These are phyloP conservation scores for Falco columbarius DNA, from an alignment of 2,797 vertebrate genomes.

Conservation along the genomic window DNA sequence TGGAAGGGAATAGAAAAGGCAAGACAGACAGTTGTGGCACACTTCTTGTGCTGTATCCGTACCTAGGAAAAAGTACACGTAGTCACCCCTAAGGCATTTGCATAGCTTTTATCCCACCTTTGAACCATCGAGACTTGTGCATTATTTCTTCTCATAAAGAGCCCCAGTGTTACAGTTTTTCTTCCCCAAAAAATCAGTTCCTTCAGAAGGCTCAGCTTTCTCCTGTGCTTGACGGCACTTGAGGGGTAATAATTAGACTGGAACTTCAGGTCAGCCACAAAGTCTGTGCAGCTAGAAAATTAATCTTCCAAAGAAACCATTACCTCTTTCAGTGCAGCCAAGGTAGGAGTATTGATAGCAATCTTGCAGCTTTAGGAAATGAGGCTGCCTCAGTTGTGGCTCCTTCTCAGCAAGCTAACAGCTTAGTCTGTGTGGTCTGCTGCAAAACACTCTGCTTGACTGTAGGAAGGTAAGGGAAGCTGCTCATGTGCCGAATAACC, in stretches of 20 bases:
- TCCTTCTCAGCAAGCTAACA: neutral
- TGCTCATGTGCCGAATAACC: neutral
- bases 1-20: neutral
- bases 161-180: neutral
- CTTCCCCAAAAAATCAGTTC: neutral
- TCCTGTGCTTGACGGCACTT: neutral
- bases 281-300: neutral
- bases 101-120: neutral
- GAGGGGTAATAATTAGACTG: neutral
- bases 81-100: neutral
- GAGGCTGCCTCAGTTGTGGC: neutral
- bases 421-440: neutral
- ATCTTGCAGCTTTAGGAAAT: neutral
- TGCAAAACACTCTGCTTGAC: neutral
- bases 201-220: neutral
- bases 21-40: neutral
- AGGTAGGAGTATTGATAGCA: neutral
- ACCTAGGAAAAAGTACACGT: neutral
- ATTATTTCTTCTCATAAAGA: neutral
- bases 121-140: too few relatives aligned
- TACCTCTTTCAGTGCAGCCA: neutral
- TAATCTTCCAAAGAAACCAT: fast-evolving
- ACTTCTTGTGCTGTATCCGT: neutral
- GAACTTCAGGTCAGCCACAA: neutral
- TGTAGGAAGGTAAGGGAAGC: neutral